Evolutionary conservation across 1,140 invertebrate genomes (phyloP).

Genomic region (Sweltsa coloradensis): DNA sequence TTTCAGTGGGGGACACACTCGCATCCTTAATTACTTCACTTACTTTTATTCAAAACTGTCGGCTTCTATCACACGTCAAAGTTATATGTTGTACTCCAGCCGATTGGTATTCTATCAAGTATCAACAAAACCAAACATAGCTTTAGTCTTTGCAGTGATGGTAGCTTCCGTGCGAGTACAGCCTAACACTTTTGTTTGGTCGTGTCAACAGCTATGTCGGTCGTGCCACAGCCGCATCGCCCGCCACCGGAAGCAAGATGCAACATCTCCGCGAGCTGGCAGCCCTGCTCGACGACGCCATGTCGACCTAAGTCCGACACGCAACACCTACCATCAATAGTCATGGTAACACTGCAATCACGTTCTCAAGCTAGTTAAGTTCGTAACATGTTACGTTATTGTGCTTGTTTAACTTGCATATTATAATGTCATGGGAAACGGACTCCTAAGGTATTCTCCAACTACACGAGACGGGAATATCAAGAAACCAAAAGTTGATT

Average conservation of each 20-base stretch:
- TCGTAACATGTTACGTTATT: background rate
- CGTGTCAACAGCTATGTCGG: conserved; percentile 70
- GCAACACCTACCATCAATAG: too few species aligned
- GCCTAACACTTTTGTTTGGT: too few species aligned
- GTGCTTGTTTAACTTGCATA: background rate
- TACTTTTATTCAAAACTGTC: too few species aligned
- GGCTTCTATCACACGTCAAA: too few species aligned
- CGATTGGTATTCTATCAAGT: background rate
- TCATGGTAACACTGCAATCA: too few species aligned
- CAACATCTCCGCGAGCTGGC: conserved; percentile 82
- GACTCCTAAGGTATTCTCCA: background rate
- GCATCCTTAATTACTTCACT: too few species aligned
- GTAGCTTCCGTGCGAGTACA: too few species aligned
- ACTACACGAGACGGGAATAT: background rate
- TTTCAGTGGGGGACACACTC: too few species aligned
- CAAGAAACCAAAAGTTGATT: background rate
- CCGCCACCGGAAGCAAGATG: conserved; percentile 94
- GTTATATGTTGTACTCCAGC: background rate
- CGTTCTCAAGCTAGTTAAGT: background rate
- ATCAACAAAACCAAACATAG: background rate
- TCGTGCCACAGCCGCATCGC: conserved; percentile 75
- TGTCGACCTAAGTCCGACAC: conserved; percentile 31
- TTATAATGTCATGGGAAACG: background rate
- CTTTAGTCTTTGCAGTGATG: too few species aligned
- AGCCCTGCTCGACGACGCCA: conserved; percentile 58